These are phyloP conservation scores for Drosophila infuscata DNA, from an alignment of 2,888 invertebrate genomes.

Conservation along the genomic window DNA sequence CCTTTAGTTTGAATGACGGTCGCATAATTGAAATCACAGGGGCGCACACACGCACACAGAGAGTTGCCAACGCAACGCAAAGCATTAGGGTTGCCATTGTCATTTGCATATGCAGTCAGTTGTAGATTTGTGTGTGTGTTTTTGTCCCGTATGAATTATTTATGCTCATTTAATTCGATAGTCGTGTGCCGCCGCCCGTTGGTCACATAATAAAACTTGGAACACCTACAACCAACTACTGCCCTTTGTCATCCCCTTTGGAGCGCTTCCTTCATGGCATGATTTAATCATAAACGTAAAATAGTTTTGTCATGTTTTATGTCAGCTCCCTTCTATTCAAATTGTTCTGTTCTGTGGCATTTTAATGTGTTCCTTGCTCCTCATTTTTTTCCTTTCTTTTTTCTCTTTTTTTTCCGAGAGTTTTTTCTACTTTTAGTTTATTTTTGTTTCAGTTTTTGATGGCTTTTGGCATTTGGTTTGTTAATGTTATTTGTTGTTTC, in stretches of 20 bases:
- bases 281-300: constrained; percentile 78
- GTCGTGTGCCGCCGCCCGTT: constrained; percentile 45
- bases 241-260: no score
- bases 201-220: constrained; percentile 44
- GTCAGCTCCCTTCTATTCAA: constrained; percentile 38
- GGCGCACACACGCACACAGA: constrained; percentile 6
- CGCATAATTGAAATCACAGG: constrained; percentile 73
- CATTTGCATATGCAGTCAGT: constrained; percentile 59
- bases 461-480: constrained; percentile 67
- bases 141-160: constrained; percentile 69
- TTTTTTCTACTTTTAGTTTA: constrained; percentile 11
- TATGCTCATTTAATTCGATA: constrained; percentile 76
- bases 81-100: constrained; percentile 63
- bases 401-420: constrained; percentile 12
- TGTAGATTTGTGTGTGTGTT: constrained; percentile 15
- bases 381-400: constrained; percentile 15
- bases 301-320: constrained; percentile 75
- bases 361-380: constrained; percentile 48
- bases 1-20: constrained; percentile 10
- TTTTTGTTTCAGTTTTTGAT: constrained; percentile 50
- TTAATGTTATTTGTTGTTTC: constrained; percentile 36
- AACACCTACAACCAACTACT: constrained; percentile 29
- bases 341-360: constrained; percentile 49
- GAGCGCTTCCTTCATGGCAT: constrained; percentile 31
- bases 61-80: constrained; percentile 55